A percentile compares a stretch with the other conserved stretches of the same genome.
These are phyloP conservation scores for Spodoptera exigua DNA, from an alignment of 2,888 invertebrate genomes.

Conservation along the genomic window DNA sequence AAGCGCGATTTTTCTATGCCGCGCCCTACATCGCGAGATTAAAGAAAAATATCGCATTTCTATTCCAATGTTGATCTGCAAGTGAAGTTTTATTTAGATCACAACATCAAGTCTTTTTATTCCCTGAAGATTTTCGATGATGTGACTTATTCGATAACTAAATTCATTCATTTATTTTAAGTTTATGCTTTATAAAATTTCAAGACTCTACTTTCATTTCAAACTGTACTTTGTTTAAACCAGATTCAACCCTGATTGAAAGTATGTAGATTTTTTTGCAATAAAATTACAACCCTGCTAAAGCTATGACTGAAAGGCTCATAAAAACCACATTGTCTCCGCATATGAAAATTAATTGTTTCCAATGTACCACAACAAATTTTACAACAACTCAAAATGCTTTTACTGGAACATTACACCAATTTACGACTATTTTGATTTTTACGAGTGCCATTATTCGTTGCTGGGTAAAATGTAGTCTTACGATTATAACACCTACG, in stretches of 20 bases:
- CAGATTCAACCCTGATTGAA: too few species aligned
- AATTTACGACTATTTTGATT: conserved; percentile 53
- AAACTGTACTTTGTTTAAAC: too few species aligned
- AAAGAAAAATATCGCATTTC: conserved; percentile 18
- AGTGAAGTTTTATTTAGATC: background rate
- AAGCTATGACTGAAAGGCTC: background rate
- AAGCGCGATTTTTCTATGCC: conserved; percentile 26
- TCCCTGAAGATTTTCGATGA: too few species aligned
- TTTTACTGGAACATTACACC: conserved; percentile 38
- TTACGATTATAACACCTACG: conserved; percentile 54
- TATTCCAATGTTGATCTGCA: conserved; percentile 2
- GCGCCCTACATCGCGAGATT: conserved; percentile 41
- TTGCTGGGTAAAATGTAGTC: conserved; percentile 41
- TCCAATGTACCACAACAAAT: conserved; percentile 28
- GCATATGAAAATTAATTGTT: too few species aligned
- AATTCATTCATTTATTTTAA: too few species aligned
- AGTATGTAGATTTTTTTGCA: too few species aligned
- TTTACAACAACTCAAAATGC: conserved; percentile 35
- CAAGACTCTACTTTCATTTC: too few species aligned
- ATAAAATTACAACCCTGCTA: too few species aligned
- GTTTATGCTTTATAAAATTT: too few species aligned
- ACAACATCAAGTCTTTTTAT: background rate
- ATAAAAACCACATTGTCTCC: background rate
- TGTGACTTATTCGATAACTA: too few species aligned
- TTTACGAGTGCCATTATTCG: conserved; percentile 51